Conservation (phyloP, 2,797 vertebrate genomes). For the Alosa sapidissima region DNA sequence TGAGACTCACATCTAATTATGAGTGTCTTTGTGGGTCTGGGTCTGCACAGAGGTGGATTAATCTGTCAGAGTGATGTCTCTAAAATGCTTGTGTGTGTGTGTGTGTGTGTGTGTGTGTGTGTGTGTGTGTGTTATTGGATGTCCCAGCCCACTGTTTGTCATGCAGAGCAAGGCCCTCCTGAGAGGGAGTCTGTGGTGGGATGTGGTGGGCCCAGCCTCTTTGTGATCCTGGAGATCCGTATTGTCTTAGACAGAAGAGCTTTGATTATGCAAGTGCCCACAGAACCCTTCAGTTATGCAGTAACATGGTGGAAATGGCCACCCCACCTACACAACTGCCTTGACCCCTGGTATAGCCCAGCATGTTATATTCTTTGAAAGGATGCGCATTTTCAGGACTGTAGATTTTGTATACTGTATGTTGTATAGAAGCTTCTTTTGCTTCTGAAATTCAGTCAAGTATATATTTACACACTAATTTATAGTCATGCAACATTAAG, state of each 20-base stretch:
- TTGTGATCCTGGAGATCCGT: not conserved
- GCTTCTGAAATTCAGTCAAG: no score
- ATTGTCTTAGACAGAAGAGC: not conserved
- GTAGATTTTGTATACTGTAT: not conserved
- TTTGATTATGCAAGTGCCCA: not conserved
- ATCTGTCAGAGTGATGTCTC: not conserved
- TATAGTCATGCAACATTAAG: not conserved
- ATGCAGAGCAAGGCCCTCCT: no score
- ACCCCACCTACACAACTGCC: not conserved
- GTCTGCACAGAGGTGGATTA: not conserved
- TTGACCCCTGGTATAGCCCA: not conserved
- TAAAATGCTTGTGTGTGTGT: slow-evolving; percentile 33
- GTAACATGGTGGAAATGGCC: not conserved
- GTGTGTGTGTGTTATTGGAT: slow-evolving; percentile 35
- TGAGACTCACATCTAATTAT: not conserved
- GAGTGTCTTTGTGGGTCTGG: not conserved
- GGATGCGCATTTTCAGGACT: not conserved
- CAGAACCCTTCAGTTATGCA: not conserved
- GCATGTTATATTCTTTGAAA: no score
- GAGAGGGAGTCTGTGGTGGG: not conserved
- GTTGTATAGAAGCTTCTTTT: not conserved
- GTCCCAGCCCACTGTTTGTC: not conserved
- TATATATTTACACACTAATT: not conserved
- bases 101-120: slow-evolving; percentile 27
- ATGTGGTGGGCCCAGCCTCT: not conserved